Evolutionary conservation across 2,797 vertebrate species (phyloP).

Genomic region (Myotis vivesi): DNA sequence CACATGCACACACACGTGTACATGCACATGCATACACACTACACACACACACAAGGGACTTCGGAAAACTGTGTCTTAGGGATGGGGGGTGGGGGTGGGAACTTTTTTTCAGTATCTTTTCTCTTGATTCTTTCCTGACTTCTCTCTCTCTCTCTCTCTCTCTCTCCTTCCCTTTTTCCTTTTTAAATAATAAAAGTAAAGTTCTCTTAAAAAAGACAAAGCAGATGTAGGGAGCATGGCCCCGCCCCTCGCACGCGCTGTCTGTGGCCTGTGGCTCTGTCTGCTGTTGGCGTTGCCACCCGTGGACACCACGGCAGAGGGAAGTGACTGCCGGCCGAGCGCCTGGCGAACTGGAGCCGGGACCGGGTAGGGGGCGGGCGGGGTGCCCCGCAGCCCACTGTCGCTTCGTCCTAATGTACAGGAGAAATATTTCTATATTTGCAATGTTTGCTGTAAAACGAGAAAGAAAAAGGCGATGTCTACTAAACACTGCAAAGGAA

Average conservation of each 20-base stretch:
- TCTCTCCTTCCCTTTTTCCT: constrained; percentile 73
- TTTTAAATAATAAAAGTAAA: constrained; percentile 85
- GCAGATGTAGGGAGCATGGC: constrained; percentile 62
- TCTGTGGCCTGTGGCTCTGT: constrained; percentile 93
- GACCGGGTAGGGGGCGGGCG: neutral
- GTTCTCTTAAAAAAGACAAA: constrained; percentile 82
- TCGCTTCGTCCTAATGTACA: constrained; percentile 90
- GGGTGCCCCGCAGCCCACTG: constrained; percentile 80
- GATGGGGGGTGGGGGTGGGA: constrained; percentile 34
- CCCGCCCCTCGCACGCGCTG: constrained; percentile 88
- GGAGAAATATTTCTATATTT: constrained; percentile 96
- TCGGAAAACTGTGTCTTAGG: constrained; percentile 77
- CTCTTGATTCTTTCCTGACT: constrained; percentile 80
- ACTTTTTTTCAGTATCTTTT: constrained; percentile 75
- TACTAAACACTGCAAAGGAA: constrained; percentile 84
- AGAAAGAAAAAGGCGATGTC: constrained; percentile 86
- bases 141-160: constrained; percentile 73
- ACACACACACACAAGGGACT: constrained; percentile 58
- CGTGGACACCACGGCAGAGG: constrained; percentile 79
- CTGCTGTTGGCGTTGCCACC: constrained; percentile 83
- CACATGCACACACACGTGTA: no score
- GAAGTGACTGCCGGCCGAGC: constrained; percentile 61
- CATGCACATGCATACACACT: neutral
- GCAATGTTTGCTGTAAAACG: constrained; percentile 94
- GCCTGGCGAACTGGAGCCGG: neutral